phyloP scores from a whole-genome alignment of 2,113 vertebrate species.

The Procapra przewalskii region DNA sequence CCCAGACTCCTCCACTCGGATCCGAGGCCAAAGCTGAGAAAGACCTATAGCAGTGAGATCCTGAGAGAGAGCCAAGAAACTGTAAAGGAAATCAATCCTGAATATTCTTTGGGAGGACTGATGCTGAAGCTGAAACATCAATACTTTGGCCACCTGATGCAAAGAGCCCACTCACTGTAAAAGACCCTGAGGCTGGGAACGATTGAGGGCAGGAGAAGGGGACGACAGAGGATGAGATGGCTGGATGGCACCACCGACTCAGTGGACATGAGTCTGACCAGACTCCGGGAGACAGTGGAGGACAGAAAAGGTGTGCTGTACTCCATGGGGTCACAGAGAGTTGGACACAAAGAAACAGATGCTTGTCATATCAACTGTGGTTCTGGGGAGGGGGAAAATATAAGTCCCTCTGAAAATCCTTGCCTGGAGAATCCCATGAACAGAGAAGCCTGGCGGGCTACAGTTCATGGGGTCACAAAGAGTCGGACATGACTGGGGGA shows the following conservation, averaged over 20 bases:
- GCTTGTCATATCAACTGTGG: neutral
- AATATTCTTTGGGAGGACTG: neutral
- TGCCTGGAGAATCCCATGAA: neutral
- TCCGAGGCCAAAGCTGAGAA: neutral
- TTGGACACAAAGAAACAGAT: neutral
- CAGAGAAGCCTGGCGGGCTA: neutral
- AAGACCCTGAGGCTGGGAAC: neutral
- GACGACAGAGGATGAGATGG: accelerated
- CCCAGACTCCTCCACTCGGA: neutral
- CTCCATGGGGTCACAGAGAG: neutral
- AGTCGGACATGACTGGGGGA: accelerated
- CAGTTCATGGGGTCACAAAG: accelerated
- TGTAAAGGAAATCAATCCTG: neutral
- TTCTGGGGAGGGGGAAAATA: neutral
- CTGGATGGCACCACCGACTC: neutral
- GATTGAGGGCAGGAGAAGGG: neutral
- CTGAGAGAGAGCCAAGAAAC: neutral
- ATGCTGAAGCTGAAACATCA: neutral
- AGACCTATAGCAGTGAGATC: accelerated
- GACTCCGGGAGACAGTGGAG: neutral
- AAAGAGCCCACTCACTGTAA: neutral
- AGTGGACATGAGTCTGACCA: neutral
- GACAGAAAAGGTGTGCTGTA: neutral
- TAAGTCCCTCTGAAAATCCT: accelerated
- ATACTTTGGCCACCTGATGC: neutral